These are phyloP conservation scores for Athalia rosae DNA, from an alignment of 2,888 invertebrate genomes.

Conservation along the genomic window DNA sequence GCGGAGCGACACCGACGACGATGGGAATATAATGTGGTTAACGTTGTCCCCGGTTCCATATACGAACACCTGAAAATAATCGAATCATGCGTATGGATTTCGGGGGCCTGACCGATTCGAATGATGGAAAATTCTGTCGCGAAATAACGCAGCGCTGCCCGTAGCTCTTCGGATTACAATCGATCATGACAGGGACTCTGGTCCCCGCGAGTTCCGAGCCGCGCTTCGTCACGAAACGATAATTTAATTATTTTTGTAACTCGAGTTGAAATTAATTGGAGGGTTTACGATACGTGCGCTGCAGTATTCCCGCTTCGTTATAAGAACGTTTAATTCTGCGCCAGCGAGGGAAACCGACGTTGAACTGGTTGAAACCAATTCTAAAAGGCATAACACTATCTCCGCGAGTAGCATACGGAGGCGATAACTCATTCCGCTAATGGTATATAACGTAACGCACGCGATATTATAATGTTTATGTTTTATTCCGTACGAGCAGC, in stretches of 20 bases:
- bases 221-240: not conserved
- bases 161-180: not conserved
- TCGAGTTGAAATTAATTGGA: not conserved
- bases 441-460: not conserved
- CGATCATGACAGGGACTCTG: conserved; percentile 24
- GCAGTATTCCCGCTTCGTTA: not conserved
- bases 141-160: too few relatives aligned
- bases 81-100: too few relatives aligned
- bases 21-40: too few relatives aligned
- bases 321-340: not conserved
- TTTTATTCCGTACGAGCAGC: not conserved
- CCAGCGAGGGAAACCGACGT: conserved; percentile 26
- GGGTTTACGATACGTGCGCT: not conserved
- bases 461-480: not conserved
- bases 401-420: not conserved
- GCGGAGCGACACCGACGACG: too few relatives aligned
- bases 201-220: conserved; percentile 1
- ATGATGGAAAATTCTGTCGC: too few relatives aligned
- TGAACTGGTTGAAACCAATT: conserved; percentile 27
- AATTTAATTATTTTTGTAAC: not conserved
- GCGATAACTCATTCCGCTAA: not conserved
- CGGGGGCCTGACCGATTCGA: too few relatives aligned
- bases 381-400: conserved; percentile 8
- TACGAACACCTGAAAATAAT: too few relatives aligned
- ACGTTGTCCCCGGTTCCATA: too few relatives aligned